Base-by-base conservation (phyloP, 2,888 invertebrate genomes). In the Idaea dimidiata region DNA sequence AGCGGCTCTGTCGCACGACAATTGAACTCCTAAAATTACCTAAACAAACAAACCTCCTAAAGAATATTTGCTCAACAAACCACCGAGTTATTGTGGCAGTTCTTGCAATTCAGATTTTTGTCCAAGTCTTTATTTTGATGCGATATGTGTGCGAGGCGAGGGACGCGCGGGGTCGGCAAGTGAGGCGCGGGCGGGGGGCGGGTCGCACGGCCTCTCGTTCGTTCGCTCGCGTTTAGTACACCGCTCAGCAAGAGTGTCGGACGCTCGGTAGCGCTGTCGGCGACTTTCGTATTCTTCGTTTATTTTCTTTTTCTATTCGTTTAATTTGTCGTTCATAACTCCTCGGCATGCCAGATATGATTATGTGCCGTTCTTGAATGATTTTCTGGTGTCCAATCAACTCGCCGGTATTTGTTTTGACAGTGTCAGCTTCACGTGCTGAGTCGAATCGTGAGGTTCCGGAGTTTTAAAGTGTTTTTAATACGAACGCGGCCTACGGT, bases 291-390 rank as follows among this genome's bases (percentile, higher is more conserved):
- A 88, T 92, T 91, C 88, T 91, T 92, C 91, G 88, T 91, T 92
- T 92, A 90, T 91, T 92, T 92, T 92, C 89, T 91, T 91, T 78
- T 92, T 91, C 87, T 91, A 90, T 92, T 91, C 90, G 86, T 92
- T 92, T 92, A 83, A 89, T 92, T 92, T 89, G 82, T 84, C 83
- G 84, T 82, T 84, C 82, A 81, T 81, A 84, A 84, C 83, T 17
- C 78, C 77, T 76, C 79, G 76, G 78, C 78, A 78, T 72, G 76
- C 78, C 74, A 80, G 82, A 83, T 79, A 86, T 81, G 83, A 81
- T 80, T 24, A 88, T 86, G 84, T 84, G 80, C 72, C 78, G 73
- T 72, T 72, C 73, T 79, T 81, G 78, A 87, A 84, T 86, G 83
- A 84, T 80, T 84, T 81, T 64, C 70, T 70, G 75, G 82, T 84